Evolutionary conservation across 2,113 vertebrate species (phyloP).

Genomic region (Cyprinodon tularosa): DNA sequence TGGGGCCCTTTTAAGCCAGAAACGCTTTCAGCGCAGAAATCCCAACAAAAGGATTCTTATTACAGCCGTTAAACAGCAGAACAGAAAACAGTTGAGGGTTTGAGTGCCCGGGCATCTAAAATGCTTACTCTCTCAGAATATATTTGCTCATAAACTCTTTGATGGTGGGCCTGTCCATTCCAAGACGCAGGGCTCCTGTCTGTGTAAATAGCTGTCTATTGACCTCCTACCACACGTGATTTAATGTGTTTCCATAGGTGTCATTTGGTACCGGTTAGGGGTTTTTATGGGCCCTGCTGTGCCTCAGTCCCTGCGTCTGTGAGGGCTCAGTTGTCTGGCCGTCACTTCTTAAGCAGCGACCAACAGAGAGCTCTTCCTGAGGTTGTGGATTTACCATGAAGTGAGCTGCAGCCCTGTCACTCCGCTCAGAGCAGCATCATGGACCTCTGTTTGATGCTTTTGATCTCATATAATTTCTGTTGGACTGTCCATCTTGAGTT

Average conservation of each 20-base stretch:
- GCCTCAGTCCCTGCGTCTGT: slow-evolving; percentile 45
- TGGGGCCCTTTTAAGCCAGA: slow-evolving; percentile 25
- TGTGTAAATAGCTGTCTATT: slow-evolving; percentile 73
- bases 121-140: slow-evolving; percentile 71
- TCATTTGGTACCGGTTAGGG: slow-evolving; percentile 59
- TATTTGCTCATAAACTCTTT: slow-evolving; percentile 77
- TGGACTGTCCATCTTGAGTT: slow-evolving; percentile 68
- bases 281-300: slow-evolving; percentile 57
- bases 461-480: slow-evolving; percentile 70
- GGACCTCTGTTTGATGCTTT: slow-evolving; percentile 69
- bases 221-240: slow-evolving; percentile 63
- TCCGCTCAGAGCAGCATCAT: slow-evolving; percentile 51
- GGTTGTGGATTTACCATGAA: slow-evolving; percentile 25
- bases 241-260: slow-evolving; percentile 77
- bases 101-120: slow-evolving; percentile 63
- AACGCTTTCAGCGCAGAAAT: slow-evolving; percentile 53
- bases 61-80: slow-evolving; percentile 72
- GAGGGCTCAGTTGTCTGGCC: slow-evolving; percentile 49
- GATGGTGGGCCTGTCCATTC: slow-evolving; percentile 75
- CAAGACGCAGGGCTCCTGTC: slow-evolving; percentile 58
- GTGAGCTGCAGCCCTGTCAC: slow-evolving; percentile 30
- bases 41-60: slow-evolving; percentile 72
- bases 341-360: slow-evolving; percentile 47
- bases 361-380: slow-evolving; percentile 55
- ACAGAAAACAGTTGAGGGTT: slow-evolving; percentile 64